Base-by-base conservation (phyloP, 92 coral and sea anemone species). In the Muricea muricata region DNA sequence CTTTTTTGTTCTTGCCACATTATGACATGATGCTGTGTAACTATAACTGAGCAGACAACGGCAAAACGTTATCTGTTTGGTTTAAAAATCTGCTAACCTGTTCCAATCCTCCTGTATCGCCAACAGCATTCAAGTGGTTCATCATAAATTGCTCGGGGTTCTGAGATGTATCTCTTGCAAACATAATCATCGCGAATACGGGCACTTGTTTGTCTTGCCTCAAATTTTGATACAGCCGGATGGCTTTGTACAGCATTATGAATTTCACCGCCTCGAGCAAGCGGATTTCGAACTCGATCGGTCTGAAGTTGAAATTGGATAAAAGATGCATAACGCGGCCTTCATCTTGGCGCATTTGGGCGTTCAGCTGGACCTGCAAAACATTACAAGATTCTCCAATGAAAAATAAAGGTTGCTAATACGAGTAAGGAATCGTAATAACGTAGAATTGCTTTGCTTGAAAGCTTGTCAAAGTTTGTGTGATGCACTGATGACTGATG, bases 61-160 rank as follows among this genome's bases (percentile, higher is more conserved):
- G n/a, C n/a, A n/a, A n/a, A n/a, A n/a, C n/a, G n/a, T n/a, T n/a
- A n/a, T n/a, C n/a, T n/a, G n/a, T n/a, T n/a, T n/a, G n/a, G n/a
- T n/a, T n/a, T n/a, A n/a, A n/a, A n/a, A n/a, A n/a, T n/a, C n/a
- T n/a, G n/a, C 70, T 25, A 25, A 93, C 97, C 95, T 95, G 98
- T 60, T 95, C 98, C 63, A 95, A 90, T 1, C 97, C 98, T n/a
- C 97, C 98, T 9, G 92, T 85, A 60, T 94, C 97, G 24, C 98
- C 98, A 50, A 92, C 97, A 65, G 85, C 76, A 75, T 95, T 93
- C 73, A 93, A 81, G 50, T 95, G 97, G 65, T 83, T 87, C 52
- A 26, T 77, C 41, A 93, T 63, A 84, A 93, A 69, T 18, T 65
- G 80, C 60, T 80, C 79, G 1, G 97, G 98, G 23, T 90, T 78